A percentile compares a stretch with the other conserved stretches of the same genome.
phyloP scores from a whole-genome alignment of 2,797 vertebrate species.

The Anguilla marmorata region DNA sequence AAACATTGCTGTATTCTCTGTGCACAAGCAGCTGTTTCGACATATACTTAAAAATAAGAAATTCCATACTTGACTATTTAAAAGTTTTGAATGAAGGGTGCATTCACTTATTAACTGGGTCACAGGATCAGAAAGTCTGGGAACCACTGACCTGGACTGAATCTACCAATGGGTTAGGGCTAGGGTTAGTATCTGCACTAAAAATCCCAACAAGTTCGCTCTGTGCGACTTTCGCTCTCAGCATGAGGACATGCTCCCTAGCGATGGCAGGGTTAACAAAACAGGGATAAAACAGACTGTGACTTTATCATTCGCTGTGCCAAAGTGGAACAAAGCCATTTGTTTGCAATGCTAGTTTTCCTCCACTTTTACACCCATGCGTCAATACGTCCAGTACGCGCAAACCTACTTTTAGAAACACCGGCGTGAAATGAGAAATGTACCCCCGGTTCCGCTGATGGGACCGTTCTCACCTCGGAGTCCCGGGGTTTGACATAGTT shows the following conservation, averaged over 20 bases:
- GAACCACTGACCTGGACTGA: background rate
- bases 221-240: background rate
- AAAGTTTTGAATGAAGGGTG: background rate
- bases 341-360: too few relatives aligned
- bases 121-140: background rate
- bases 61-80: too few relatives aligned
- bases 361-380: too few relatives aligned
- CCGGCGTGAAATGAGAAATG: too few relatives aligned
- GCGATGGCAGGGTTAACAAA: slow-evolving; percentile 36
- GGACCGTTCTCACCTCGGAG: slow-evolving; percentile 60
- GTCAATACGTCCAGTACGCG: too few relatives aligned
- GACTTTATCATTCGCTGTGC: too few relatives aligned
- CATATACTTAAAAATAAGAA: background rate
- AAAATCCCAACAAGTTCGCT: background rate
- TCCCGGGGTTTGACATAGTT: slow-evolving; percentile 98
- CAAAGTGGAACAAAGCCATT: too few relatives aligned
- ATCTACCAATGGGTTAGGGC: background rate
- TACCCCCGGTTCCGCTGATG: background rate
- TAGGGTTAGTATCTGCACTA: background rate
- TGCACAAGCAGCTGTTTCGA: background rate
- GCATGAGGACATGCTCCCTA: background rate
- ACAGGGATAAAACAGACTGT: slow-evolving; percentile 17
- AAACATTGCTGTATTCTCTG: background rate
- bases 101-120: background rate
- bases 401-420: too few relatives aligned